Percentiles rank a stretch among this genome's conserved stretches.
These are phyloP conservation scores for Andrena cerasifolii DNA, from an alignment of 1,140 invertebrate species.

Conservation along the genomic window DNA sequence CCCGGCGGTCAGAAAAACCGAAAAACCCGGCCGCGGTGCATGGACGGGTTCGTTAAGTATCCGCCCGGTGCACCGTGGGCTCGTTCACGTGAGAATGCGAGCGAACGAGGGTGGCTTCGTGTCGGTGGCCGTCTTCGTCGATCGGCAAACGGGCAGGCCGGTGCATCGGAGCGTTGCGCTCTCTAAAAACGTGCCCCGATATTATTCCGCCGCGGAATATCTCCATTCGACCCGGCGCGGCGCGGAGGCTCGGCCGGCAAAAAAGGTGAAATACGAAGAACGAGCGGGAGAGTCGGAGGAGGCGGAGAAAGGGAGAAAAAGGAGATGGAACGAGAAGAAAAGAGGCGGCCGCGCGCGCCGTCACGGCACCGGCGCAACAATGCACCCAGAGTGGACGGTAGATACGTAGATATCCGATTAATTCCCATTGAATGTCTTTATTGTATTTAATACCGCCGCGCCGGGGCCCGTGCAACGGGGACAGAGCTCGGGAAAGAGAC, in stretches of 20 bases:
- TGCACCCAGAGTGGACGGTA: constrained; percentile 64
- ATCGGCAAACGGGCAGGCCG: constrained; percentile 17
- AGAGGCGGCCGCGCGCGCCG: constrained; percentile 36
- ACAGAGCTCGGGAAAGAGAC: background rate
- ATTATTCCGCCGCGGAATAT: constrained; percentile 65
- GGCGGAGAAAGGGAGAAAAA: constrained; percentile 29
- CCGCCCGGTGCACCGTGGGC: constrained; percentile 22
- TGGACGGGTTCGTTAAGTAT: constrained; percentile 61
- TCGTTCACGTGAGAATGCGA: constrained; percentile 40
- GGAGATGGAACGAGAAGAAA: constrained; percentile 11
- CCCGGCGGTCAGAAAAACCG: constrained; percentile 47
- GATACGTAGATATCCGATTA: constrained; percentile 78
- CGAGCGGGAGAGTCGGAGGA: background rate
- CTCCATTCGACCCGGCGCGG: constrained; percentile 54
- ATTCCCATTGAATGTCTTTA: constrained; percentile 81
- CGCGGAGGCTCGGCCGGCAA: constrained; percentile 7
- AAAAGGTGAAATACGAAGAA: constrained; percentile 45
- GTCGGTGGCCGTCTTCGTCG: constrained; percentile 9
- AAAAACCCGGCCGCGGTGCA: constrained; percentile 33
- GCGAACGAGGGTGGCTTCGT: constrained; percentile 30
- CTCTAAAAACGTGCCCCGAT: constrained; percentile 57
- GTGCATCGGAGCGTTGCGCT: constrained; percentile 41
- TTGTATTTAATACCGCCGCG: constrained; percentile 75
- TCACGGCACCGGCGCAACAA: constrained; percentile 58
- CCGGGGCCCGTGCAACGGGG: background rate